Evolutionary conservation across 2,888 invertebrate genomes (phyloP).

Genomic region (Pachycephus smyrnensis): DNA sequence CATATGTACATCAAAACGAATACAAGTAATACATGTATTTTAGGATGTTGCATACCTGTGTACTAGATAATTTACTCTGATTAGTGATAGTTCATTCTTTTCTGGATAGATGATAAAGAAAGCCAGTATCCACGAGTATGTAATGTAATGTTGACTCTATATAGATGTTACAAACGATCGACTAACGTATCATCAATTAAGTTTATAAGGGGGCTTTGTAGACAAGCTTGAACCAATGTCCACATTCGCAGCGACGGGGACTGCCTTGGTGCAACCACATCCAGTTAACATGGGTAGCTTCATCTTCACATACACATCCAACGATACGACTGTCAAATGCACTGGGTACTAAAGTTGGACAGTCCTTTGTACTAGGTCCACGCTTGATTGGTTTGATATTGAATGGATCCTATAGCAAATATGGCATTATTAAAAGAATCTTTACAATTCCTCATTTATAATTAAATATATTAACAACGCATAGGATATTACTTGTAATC

Average conservation of each 20-base stretch:
- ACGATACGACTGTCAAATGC: slow-evolving; percentile 90
- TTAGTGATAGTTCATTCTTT: not conserved
- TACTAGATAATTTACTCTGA: slow-evolving; percentile 1
- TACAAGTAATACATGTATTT: not conserved
- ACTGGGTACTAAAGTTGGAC: slow-evolving; percentile 91
- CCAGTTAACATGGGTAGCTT: slow-evolving; percentile 90
- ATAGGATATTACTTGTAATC: not conserved
- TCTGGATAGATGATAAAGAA: not conserved
- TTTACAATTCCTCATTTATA: not conserved
- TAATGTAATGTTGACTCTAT: slow-evolving; percentile 4
- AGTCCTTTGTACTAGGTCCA: slow-evolving; percentile 83
- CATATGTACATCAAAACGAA: slow-evolving; percentile 3
- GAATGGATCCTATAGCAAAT: slow-evolving; percentile 75
- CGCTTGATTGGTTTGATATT: slow-evolving; percentile 86
- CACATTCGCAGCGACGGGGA: slow-evolving; percentile 94
- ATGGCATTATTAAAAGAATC: not conserved
- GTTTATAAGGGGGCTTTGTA: slow-evolving; percentile 80
- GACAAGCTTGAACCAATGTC: slow-evolving; percentile 94
- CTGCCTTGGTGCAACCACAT: slow-evolving; percentile 94
- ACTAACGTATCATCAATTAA: slow-evolving; percentile 1
- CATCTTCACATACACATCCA: slow-evolving; percentile 97
- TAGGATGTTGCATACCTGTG: not conserved
- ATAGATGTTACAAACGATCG: slow-evolving; percentile 2
- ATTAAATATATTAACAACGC: not conserved
- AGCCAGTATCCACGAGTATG: not conserved